Conservation (phyloP, 2,113 vertebrate species). For the Crotalus horridus region DNA sequence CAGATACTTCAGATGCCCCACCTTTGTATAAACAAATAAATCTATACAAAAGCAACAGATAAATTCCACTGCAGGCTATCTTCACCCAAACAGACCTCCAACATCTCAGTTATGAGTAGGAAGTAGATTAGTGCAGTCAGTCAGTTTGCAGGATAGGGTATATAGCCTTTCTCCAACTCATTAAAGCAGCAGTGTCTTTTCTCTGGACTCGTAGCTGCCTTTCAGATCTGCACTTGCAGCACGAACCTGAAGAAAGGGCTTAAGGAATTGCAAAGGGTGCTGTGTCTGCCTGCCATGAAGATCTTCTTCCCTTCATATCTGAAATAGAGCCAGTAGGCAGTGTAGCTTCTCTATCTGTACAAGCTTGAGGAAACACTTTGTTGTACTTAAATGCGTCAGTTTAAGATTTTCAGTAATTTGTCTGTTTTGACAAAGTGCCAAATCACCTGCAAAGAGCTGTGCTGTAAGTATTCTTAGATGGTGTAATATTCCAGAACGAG, state of each 20-base stretch:
- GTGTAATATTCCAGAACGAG: neutral
- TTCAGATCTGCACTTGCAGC: neutral
- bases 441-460: constrained; percentile 7
- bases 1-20: neutral
- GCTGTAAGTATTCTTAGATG: neutral
- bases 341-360: neutral
- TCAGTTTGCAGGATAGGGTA: neutral
- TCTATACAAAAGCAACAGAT: neutral
- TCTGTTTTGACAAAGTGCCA: constrained; percentile 11
- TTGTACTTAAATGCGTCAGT: neutral
- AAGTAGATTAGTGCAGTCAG: neutral
- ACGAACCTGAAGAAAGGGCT: neutral
- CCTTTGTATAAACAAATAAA: neutral
- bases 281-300: neutral
- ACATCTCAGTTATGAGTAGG: neutral
- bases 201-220: neutral
- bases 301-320: neutral
- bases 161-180: neutral
- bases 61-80: neutral
- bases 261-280: neutral
- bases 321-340: neutral
- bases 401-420: constrained; percentile 17
- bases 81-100: neutral
- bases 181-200: neutral
- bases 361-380: neutral